Evolutionary conservation across 2,113 vertebrate genomes (phyloP), one percentile per base, ranked within the genome.

Genomic region (Dicentrarchus labrax): DNA sequence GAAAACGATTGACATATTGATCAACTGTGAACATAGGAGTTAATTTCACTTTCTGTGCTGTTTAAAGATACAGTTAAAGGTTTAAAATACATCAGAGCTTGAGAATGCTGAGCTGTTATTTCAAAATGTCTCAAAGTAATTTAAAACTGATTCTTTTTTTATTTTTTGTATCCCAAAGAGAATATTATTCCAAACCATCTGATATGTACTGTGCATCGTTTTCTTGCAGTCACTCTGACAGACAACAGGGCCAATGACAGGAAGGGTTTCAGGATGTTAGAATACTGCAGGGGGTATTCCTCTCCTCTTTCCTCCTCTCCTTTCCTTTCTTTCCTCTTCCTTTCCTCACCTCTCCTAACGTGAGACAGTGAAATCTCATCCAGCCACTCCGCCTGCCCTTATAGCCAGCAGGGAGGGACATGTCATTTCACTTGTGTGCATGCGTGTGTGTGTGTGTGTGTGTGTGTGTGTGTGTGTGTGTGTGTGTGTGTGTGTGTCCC

Each of bases 311-410:
- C 57, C 79, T 85, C 59, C 50, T 22, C 61, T 64, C 50, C 36
- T 53, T 9, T 76, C 24, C 51, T 78, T 39, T 83, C 65, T 56
- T 69, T 39, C 66, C 72, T 72, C 53, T 41, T 70, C 73, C 71
- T 69, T 65, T 80, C 65, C 83, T 72, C 71, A 69, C 84, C 80
- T 83, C 67, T 73, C 57, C 91, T 92, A 93, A 94, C 53, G 90
- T 94, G 93, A 94, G 94, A 95, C 92, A 95, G 90, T 95, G 96
- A 97, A 97, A 97, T 96, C 94, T 93, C 95, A 96, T 95, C 94
- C 95, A 91, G 93, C 87, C 93, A 94, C 93, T 95, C 88, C 72
- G 84, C 88, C 89, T 85, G 87, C 81, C 74, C 87, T 88, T 88
- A 85, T 80, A 87, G 92, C 88, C 88, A 80, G 87, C 84, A 89